Base-by-base conservation (phyloP, 2,797 vertebrate genomes). In the Yasuhikotakia modesta region DNA sequence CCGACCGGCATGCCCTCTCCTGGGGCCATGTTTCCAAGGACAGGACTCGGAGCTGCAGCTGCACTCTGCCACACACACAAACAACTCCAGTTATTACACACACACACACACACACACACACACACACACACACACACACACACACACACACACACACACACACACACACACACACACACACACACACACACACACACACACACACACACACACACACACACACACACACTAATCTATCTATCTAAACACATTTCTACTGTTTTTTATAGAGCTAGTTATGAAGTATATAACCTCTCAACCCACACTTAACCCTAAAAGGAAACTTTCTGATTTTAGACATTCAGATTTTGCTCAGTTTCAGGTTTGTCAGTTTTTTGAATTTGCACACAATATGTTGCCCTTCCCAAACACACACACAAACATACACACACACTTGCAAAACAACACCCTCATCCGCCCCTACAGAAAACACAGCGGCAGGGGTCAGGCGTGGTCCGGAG, bases 1-100 rank as follows among this genome's bases (percentile, higher is more conserved):
- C 94, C 94, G 92, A 95, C 94, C 90, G 94, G 93, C 94, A 95
- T 95, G 87, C 94, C 94, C 90, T 95, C 94, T 93, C 94, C 94
- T 86, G 94, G 91, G 87, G 93, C 92, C 92, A 95, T 95, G 90
- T 94, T 95, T 91, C 94, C 94, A 89, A 95, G 92, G 88, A 95
- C 93, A 89, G 94, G 94, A 85, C 94, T 95, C 90, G 94, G 94
- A 88, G 94, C 94, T 91, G 94, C 94, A 83, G 94, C 94, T 86
- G 94, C 94, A 87, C 94, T 95, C 94, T 95, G 91, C 45, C 55
- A 55, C 30, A 48, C 30, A 65, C 73, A 76, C 70, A 83, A 60
- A 76, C 76, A 79, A 46, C 22, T 48, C 14, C 53, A 22, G 63
- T 76, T 70, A 79, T 58, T 48, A 43, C 53, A 14, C 10, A 24